Conservation (phyloP, 2,113 vertebrate genomes). For the Heterotis niloticus region DNA sequence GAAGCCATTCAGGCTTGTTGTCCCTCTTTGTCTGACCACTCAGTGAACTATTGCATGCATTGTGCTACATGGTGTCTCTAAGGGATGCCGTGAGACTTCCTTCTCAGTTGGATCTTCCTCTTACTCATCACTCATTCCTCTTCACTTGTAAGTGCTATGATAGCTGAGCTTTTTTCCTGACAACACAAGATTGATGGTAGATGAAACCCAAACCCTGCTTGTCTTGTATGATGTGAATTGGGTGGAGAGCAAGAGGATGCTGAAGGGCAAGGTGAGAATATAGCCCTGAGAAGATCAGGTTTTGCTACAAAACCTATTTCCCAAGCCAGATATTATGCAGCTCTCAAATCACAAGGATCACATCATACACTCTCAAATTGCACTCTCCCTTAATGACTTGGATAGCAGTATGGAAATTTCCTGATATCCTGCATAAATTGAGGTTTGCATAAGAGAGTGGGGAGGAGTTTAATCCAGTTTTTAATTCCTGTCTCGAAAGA, state of each 20-base stretch:
- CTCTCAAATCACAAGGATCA: conserved; percentile 1
- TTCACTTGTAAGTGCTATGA: not conserved
- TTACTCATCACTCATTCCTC: too few species aligned
- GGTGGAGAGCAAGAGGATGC: not conserved
- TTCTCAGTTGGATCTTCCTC: too few species aligned
- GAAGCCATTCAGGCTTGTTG: not conserved
- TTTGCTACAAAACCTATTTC: not conserved
- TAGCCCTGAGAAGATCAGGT: not conserved
- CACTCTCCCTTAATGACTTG: not conserved
- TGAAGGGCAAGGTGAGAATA: not conserved
- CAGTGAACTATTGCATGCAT: too few species aligned
- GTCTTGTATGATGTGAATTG: not conserved
- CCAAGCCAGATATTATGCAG: too few species aligned
- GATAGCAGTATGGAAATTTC: not conserved
- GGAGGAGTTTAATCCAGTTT: not conserved
- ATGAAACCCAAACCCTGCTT: not conserved
- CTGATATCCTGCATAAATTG: conserved; percentile 21
- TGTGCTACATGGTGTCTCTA: too few species aligned
- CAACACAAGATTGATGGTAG: not conserved
- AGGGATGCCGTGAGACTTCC: too few species aligned
- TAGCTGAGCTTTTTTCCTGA: not conserved
- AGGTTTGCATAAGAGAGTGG: not conserved
- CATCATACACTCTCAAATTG: not conserved
- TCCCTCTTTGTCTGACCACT: not conserved
- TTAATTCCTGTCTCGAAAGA: not conserved